Base-by-base conservation (phyloP, 2,113 vertebrate genomes). In the Ciconia boyciana region DNA sequence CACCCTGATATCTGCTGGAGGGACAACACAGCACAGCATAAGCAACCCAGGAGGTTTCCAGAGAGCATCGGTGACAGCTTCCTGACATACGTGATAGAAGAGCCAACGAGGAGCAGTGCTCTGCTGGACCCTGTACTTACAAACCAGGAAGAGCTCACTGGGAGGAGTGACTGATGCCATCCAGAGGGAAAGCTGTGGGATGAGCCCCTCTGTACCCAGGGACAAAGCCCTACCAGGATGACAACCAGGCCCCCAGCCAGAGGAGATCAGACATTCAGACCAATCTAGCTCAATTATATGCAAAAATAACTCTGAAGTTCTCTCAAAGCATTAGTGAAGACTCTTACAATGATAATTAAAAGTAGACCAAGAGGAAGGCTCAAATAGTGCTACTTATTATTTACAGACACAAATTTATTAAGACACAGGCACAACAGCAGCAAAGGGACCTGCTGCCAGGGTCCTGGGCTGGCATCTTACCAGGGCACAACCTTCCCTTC, bases 401-500 rank as follows among this genome's bases (percentile, higher is more conserved):
- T 75, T 62, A 46, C 29, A 44, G 58, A 74, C 8, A 60, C 3
- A 43, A 11, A 20, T 96, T 94, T 94, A 92, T 57, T 91, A 70
- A 75, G 39, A 25, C 43, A 69, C 4, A 31, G 39, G 14, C 25
- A 86, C 16, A 54, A 4, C n/a, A 39, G 58, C 52, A 61, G 22
- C 43, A 41, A 25, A 54, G 9, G 12, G 20, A 17, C 44, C 31
- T 7, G 10, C 34, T 29, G 14, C 13, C 28, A 26, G 25, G 36
- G 39, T 58, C 41, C 36, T 13, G 48, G 28, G 17, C 55, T 15
- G 25, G 25, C 2, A 1, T 31, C n/a, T 98, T 83, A 98, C 95
- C 95, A 97, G 32, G 95, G 87, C 41, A 97, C 26, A 3, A 64
- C 55, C 46, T 94, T 96, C 49, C 91, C 97, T 65, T 98, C 65